phyloP scores from a whole-genome alignment of 23 tunicate genomes.

The Styela plicata region DNA sequence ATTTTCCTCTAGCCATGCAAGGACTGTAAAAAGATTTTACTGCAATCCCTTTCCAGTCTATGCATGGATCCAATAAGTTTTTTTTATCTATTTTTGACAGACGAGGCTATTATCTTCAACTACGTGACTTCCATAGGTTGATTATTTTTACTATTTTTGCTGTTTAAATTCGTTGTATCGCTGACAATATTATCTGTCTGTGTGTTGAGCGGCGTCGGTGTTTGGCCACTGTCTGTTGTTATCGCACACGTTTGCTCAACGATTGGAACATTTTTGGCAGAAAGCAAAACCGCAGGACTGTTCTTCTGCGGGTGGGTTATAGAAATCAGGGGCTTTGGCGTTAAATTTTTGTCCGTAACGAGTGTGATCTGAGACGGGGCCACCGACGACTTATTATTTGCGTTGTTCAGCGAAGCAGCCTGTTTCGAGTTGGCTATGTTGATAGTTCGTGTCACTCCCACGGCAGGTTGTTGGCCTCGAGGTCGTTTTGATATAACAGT shows the following conservation, averaged over 20 bases:
- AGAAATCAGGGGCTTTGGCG: conserved; percentile 24
- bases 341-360: background rate
- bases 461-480: conserved; percentile 11
- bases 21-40: too few relatives aligned
- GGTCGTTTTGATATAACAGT: conserved; percentile 25
- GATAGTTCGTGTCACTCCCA: conserved; percentile 11
- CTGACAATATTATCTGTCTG: conserved; percentile 12
- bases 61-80: too few relatives aligned
- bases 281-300: conserved; percentile 9
- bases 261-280: conserved; percentile 11
- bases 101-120: too few relatives aligned
- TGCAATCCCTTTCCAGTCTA: too few relatives aligned
- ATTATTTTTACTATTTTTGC: conserved; percentile 16
- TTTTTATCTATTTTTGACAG: too few relatives aligned
- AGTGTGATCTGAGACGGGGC: conserved; percentile 16
- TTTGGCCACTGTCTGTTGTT: too few relatives aligned
- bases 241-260: background rate
- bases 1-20: too few relatives aligned
- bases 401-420: background rate
- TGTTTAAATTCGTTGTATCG: conserved; percentile 8
- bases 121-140: conserved; percentile 38
- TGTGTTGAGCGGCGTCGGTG: background rate
- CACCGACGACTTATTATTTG: background rate
- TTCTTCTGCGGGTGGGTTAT: background rate
- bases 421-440: conserved; percentile 23